Evolutionary conservation across 1,140 invertebrate genomes (phyloP).

Genomic region (Lordiphosa collinella): DNA sequence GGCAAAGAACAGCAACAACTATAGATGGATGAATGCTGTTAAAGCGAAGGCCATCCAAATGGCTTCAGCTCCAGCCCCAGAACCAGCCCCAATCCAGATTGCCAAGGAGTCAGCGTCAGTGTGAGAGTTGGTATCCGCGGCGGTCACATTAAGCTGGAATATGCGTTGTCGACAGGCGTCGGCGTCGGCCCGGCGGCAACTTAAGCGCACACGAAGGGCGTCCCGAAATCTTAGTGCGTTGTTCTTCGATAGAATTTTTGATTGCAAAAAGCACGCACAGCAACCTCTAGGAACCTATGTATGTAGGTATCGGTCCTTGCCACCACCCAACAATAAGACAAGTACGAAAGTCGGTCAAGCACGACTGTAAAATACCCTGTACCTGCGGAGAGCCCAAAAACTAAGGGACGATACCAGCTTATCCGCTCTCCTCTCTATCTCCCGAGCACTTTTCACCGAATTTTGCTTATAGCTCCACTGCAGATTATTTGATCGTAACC

Average conservation of each 20-base stretch:
- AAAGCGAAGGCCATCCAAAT: slow-evolving; percentile 75
- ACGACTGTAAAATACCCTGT: too few species aligned
- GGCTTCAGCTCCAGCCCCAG: slow-evolving; percentile 10
- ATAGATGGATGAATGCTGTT: slow-evolving; percentile 72
- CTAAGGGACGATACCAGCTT: too few species aligned
- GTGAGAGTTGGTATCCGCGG: slow-evolving; percentile 11
- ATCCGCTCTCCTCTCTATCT: too few species aligned
- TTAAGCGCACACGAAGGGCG: slow-evolving; percentile 42
- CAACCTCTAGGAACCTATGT: slow-evolving; percentile 1
- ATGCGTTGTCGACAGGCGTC: slow-evolving; percentile 49
- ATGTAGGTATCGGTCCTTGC: neutral
- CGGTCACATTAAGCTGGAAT: slow-evolving; percentile 66
- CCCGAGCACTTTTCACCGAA: too few species aligned
- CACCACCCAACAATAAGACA: slow-evolving; percentile 4
- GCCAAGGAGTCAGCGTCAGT: slow-evolving; percentile 31
- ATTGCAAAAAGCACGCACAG: slow-evolving; percentile 68
- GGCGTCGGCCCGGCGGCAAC: slow-evolving; percentile 55
- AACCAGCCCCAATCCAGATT: slow-evolving; percentile 54
- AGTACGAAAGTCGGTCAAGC: too few species aligned
- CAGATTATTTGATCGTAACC: too few species aligned
- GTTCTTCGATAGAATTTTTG: slow-evolving; percentile 69
- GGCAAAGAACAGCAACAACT: slow-evolving; percentile 30
- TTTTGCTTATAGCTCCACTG: too few species aligned
- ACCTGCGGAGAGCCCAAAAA: too few species aligned
- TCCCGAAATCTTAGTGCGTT: slow-evolving; percentile 63